Base-by-base conservation (phyloP, 1,140 invertebrate genomes). In the Aphelinus atriplicis region DNA sequence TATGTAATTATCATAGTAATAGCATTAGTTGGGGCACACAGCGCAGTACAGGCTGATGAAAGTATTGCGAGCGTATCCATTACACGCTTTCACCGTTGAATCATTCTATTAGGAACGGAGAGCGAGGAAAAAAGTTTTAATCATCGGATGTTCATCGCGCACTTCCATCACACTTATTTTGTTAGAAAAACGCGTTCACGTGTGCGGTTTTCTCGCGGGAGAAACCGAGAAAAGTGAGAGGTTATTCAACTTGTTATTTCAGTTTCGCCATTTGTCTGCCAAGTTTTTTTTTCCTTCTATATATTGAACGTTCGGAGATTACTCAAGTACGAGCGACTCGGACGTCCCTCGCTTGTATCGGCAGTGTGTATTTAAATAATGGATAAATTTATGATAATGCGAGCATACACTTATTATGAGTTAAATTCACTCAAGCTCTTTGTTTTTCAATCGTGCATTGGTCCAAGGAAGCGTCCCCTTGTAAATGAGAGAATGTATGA, bases 181-280 rank as follows among this genome's bases (percentile, higher is more conserved):
- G 7, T 53, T 64, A 7, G 3, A 63, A 71, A 48, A 56, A 47
- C 43, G 3, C 48, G 42, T 26, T 26, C 0, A 26, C 7, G 7
- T 9, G 2, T 10, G 46, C 46, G 51, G 47, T 26, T 47, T 42
- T 45, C 57, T 45, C 70, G 58, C 51, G n/a, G 56, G 50, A 62
- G 61, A 71, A 71, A 55, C 45, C 47, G 60, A 71, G 69, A 51
- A 43, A 46, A 60, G 10, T 51, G 45, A 48, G 10, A 63, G 69
- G 70, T 63, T 71, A 45, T 71, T 71, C 51, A 71, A 71, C 70
- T 71, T 71, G 61, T 64, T 64, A 71, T 71, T 71, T 71, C n/a
- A 71, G 60, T 71, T 71, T n/a, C 42, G n/a, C 26, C 53, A n/a
- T 71, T 53, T 56, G 63, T 43, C 57, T 71, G 70, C 51, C 61